A percentile compares a stretch with the other conserved stretches of the same genome.
These are phyloP conservation scores for Eurosta solidaginis DNA, from an alignment of 1,140 invertebrate species.

Conservation along the genomic window DNA sequence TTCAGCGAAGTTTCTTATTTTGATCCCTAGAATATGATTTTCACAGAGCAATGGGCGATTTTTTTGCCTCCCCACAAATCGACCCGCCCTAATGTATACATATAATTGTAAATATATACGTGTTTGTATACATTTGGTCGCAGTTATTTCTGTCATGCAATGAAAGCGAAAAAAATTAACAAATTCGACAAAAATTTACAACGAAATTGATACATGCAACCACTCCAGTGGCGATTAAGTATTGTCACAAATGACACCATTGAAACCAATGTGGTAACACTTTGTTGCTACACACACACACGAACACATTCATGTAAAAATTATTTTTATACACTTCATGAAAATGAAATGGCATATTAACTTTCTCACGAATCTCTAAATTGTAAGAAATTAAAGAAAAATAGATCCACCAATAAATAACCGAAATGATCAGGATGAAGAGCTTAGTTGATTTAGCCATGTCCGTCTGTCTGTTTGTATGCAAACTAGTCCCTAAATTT, in stretches of 20 bases:
- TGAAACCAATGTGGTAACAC: conserved; percentile 15
- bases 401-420: too few relatives aligned
- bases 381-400: too few relatives aligned
- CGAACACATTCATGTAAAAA: background rate
- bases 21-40: too few relatives aligned
- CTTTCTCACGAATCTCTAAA: too few relatives aligned
- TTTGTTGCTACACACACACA: background rate
- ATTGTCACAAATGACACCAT: conserved; percentile 10
- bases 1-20: too few relatives aligned
- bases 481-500: too few relatives aligned
- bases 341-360: too few relatives aligned
- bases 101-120: background rate
- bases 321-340: too few relatives aligned
- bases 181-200: background rate
- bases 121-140: background rate
- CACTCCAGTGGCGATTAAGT: background rate
- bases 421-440: too few relatives aligned
- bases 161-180: background rate
- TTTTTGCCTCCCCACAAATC: background rate
- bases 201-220: conserved; percentile 22
- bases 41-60: too few relatives aligned
- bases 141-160: conserved; percentile 9
- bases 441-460: too few relatives aligned
- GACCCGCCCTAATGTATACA: background rate
- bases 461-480: too few relatives aligned